Evolutionary conservation across 2,113 vertebrate species (phyloP).

Genomic region (Plectropomus leopardus): DNA sequence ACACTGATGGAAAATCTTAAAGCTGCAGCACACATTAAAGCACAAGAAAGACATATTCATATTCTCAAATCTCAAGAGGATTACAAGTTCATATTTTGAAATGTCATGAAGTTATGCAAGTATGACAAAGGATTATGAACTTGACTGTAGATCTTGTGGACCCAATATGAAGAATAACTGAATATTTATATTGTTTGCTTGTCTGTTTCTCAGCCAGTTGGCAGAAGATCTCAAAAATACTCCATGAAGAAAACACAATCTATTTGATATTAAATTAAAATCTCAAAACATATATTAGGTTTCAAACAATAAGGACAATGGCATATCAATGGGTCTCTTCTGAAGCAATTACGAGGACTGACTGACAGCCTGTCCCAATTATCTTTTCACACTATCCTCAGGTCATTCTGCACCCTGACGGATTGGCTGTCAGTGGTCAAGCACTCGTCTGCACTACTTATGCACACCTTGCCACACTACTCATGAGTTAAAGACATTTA

Average conservation of each 20-base stretch:
- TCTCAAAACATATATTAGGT: neutral
- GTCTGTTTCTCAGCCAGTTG: neutral
- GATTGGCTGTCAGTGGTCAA: conserved; percentile 1
- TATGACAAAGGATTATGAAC: neutral
- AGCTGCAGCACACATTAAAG: neutral
- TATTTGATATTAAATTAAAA: neutral
- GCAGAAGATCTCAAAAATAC: neutral
- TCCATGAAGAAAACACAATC: neutral
- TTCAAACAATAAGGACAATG: neutral
- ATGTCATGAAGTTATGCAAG: neutral
- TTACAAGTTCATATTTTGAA: neutral
- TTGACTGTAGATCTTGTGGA: neutral
- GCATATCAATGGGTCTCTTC: neutral
- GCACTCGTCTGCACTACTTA: neutral
- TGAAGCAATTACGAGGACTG: neutral
- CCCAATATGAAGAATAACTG: neutral
- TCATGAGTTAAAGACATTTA: neutral
- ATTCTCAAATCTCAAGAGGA: neutral
- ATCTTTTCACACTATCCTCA: conserved; percentile 1
- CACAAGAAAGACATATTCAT: neutral
- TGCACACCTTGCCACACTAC: neutral
- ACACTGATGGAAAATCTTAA: neutral
- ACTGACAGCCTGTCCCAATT: conserved; percentile 10
- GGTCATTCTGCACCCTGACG: neutral
- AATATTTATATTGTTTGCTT: neutral